phyloP scores from a whole-genome alignment of 2,888 invertebrate species.

The Taenaris catops region DNA sequence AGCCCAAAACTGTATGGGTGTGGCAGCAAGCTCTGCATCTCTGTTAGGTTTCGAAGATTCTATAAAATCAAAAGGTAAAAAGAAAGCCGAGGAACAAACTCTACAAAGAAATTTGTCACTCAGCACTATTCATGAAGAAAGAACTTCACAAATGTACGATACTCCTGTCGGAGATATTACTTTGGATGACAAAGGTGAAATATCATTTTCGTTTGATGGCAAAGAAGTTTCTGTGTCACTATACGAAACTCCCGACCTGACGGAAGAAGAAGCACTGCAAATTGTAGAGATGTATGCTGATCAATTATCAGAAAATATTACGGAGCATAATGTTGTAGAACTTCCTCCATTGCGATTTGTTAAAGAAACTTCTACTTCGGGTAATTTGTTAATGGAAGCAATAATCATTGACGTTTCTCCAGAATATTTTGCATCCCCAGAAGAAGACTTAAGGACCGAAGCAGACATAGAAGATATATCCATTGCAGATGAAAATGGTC shows the following conservation, averaged over 20 bases:
- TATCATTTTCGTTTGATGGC: slow-evolving; percentile 94
- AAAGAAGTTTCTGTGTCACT: slow-evolving; percentile 95
- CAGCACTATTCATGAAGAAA: slow-evolving; percentile 94
- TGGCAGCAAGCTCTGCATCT: slow-evolving; percentile 92
- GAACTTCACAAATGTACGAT: slow-evolving; percentile 93
- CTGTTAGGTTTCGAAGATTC: slow-evolving; percentile 92
- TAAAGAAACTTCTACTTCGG: slow-evolving; percentile 93
- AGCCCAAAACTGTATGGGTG: slow-evolving; percentile 95
- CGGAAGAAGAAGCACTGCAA: slow-evolving; percentile 94
- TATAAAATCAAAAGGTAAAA: slow-evolving; percentile 74
- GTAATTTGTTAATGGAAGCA: slow-evolving; percentile 94
- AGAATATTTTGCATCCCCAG: slow-evolving; percentile 88
- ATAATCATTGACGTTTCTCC: slow-evolving; percentile 94
- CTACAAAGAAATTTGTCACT: slow-evolving; percentile 89
- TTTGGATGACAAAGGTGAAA: slow-evolving; percentile 90
- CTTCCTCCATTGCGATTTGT: slow-evolving; percentile 92
- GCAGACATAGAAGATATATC: slow-evolving; percentile 93
- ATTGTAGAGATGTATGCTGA: slow-evolving; percentile 97
- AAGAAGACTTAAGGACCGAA: slow-evolving; percentile 91
- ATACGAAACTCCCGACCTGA: slow-evolving; percentile 95
- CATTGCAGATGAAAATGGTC: slow-evolving; percentile 85
- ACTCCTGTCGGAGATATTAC: slow-evolving; percentile 89
- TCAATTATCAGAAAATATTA: slow-evolving; percentile 92
- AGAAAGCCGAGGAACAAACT: slow-evolving; percentile 68
- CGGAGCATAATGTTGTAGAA: slow-evolving; percentile 92